These are phyloP conservation scores for Conus canariensis DNA, from an alignment of 2,888 invertebrate species.

Conservation along the genomic window DNA sequence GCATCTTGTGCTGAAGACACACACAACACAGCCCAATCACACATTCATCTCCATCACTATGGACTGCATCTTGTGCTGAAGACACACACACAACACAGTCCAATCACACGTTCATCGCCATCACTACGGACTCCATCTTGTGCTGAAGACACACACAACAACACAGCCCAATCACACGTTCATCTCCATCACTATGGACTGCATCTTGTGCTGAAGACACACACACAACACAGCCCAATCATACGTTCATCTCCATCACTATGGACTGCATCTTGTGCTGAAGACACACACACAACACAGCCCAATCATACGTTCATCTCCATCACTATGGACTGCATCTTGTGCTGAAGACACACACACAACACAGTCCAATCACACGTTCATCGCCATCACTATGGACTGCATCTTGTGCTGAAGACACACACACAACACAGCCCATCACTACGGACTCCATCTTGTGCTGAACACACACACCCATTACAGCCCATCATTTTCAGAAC, in stretches of 20 bases:
- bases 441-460: too few relatives aligned
- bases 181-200: too few relatives aligned
- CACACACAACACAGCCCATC: background rate
- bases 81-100: too few relatives aligned
- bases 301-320: background rate
- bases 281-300: background rate
- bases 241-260: slow-evolving; percentile 89
- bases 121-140: slow-evolving; percentile 88
- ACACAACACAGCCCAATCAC: background rate
- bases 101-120: slow-evolving; percentile 90
- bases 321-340: too few relatives aligned
- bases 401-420: slow-evolving; percentile 85
- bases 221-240: too few relatives aligned
- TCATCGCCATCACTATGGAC: slow-evolving; percentile 88
- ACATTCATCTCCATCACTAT: too few relatives aligned
- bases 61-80: too few relatives aligned
- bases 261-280: slow-evolving; percentile 87
- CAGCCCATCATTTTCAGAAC: too few relatives aligned
- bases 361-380: too few relatives aligned
- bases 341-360: too few relatives aligned
- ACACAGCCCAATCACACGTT: background rate
- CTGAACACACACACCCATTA: too few relatives aligned
- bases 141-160: slow-evolving; percentile 76
- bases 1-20: slow-evolving; percentile 84
- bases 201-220: too few relatives aligned